Percentiles rank a stretch among this genome's conserved stretches.
Evolutionary conservation across 2,797 vertebrate genomes (phyloP).

Genomic region (Loriculus beryllinus): DNA sequence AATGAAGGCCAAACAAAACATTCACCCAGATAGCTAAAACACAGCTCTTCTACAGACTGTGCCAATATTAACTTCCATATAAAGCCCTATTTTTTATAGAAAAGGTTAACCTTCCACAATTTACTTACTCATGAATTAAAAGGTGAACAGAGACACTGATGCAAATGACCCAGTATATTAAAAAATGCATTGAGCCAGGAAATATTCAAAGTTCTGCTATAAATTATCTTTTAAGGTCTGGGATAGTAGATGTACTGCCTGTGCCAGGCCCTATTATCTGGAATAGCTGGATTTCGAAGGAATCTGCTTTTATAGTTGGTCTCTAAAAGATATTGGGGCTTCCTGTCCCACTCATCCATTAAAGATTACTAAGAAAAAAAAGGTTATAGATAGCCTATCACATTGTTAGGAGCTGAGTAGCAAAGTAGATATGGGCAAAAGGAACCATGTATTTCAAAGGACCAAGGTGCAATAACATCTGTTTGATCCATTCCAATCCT

Average conservation of each 20-base stretch:
- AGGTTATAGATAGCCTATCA: background rate
- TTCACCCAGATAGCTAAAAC: constrained; percentile 4
- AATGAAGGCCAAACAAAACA: background rate
- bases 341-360: background rate
- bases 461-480: background rate
- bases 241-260: background rate
- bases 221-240: constrained; percentile 53
- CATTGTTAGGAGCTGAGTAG: background rate
- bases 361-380: background rate
- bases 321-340: background rate
- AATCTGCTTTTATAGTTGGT: background rate
- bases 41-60: background rate
- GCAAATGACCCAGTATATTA: constrained; percentile 65
- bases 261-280: constrained; percentile 29
- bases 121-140: constrained; percentile 66
- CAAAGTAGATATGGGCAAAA: background rate
- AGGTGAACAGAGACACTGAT: constrained; percentile 62
- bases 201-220: constrained; percentile 51
- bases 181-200: constrained; percentile 65
- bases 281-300: constrained; percentile 31
- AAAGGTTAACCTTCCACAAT: constrained; percentile 52
- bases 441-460: background rate
- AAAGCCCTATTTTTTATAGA: constrained; percentile 41
- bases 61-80: constrained; percentile 55
- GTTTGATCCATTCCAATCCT: background rate